Percentiles rank a stretch among this genome's conserved stretches.
These are phyloP conservation scores for Lepus timidus DNA, from an alignment of 2,113 vertebrate species.

Conservation along the genomic window DNA sequence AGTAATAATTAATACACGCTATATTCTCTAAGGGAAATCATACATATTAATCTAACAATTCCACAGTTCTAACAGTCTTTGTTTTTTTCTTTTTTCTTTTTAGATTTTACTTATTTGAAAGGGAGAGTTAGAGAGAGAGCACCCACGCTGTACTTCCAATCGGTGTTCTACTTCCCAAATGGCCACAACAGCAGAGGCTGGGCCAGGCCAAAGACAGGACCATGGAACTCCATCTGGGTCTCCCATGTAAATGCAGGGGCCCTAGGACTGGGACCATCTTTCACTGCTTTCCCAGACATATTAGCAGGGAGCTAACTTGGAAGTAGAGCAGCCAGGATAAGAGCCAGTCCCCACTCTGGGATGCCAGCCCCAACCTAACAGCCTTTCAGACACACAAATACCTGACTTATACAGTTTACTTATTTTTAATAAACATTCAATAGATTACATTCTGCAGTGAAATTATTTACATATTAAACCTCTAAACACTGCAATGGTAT, in stretches of 20 bases:
- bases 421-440: background rate
- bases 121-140: too few species aligned
- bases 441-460: background rate
- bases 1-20: constrained; percentile 3
- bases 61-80: background rate
- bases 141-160: too few species aligned
- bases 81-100: too few species aligned
- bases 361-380: background rate
- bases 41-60: background rate
- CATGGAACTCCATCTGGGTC: too few species aligned
- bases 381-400: background rate
- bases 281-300: too few species aligned
- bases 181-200: too few species aligned
- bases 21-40: background rate
- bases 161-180: too few species aligned
- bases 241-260: too few species aligned
- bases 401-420: background rate
- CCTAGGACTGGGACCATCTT: too few species aligned
- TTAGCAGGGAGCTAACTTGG: background rate
- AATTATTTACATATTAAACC: constrained; percentile 22
- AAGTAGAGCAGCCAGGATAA: background rate
- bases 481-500: background rate
- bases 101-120: too few species aligned
- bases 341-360: too few species aligned
- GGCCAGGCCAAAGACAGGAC: too few species aligned